Conservation (phyloP, 2,113 vertebrate genomes). For the Strigops habroptila region DNA sequence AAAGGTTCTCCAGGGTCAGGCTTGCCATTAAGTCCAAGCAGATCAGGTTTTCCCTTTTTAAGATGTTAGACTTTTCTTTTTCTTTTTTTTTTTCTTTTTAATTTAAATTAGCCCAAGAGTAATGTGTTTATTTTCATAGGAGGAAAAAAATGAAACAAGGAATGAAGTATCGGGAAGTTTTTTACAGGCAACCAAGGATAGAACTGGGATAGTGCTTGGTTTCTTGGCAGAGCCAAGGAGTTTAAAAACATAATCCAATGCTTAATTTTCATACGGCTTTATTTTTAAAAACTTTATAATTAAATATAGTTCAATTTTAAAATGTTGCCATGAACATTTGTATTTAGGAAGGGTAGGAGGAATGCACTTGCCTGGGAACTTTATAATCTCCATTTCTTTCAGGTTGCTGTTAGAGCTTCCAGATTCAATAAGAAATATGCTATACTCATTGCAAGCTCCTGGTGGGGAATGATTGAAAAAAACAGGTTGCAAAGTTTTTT, state of each 20-base stretch:
- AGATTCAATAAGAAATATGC: neutral
- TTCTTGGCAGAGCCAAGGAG: neutral
- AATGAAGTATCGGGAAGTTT: neutral
- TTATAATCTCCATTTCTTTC: neutral
- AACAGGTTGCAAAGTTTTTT: neutral
- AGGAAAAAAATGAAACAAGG: neutral
- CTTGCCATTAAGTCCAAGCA: conserved; percentile 58
- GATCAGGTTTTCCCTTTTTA: conserved; percentile 69
- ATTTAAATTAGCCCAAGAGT: neutral
- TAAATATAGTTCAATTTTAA: neutral
- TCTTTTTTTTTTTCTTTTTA: neutral
- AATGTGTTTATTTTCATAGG: neutral
- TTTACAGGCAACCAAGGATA: neutral
- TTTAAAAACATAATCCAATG: neutral
- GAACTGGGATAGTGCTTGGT: neutral
- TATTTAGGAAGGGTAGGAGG: neutral
- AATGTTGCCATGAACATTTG: neutral
- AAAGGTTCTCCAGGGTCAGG: conserved; percentile 61
- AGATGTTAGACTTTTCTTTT: neutral
- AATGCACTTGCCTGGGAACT: neutral
- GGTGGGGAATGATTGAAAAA: neutral
- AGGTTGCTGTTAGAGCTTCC: neutral
- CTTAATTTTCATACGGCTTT: neutral
- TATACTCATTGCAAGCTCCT: neutral
- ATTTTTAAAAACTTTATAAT: neutral